Conservation (phyloP, 2,113 vertebrate genomes). For the Mustelus asterias region DNA sequence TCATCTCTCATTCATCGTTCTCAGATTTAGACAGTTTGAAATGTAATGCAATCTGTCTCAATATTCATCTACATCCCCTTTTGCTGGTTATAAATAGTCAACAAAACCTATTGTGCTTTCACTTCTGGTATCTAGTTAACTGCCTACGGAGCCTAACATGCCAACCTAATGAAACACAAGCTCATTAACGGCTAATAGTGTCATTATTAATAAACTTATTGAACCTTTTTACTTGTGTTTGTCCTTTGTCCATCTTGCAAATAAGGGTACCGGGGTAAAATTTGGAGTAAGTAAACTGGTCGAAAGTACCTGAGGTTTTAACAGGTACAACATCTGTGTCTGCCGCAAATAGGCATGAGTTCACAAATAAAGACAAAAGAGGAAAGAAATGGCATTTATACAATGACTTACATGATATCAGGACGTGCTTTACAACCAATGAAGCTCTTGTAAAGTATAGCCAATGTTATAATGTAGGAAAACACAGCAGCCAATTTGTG, state of each 20-base stretch:
- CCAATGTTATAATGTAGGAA: background rate
- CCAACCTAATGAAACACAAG: background rate
- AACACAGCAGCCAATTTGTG: background rate
- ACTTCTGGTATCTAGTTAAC: background rate
- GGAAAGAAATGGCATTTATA: background rate
- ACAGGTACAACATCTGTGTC: too few species aligned
- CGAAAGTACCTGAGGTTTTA: too few species aligned
- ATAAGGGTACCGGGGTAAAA: too few species aligned
- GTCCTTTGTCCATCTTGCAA: too few species aligned
- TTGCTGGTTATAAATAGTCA: background rate
- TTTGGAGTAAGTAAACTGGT: too few species aligned
- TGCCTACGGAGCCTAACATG: background rate
- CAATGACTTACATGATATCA: background rate
- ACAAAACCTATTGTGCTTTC: background rate
- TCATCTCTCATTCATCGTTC: background rate
- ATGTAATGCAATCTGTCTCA: background rate
- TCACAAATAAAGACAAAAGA: background rate
- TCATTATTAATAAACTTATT: too few species aligned
- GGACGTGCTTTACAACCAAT: background rate
- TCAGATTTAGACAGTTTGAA: background rate
- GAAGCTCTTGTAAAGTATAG: background rate
- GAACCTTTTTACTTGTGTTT: too few species aligned
- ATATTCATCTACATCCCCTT: conserved; percentile 6
- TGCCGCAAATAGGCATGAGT: background rate
- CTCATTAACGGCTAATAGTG: background rate